Percentiles rank a stretch among this genome's conserved stretches.
Evolutionary conservation across 2,797 vertebrate genomes (phyloP).

Genomic region (Moxostoma hubbsi): DNA sequence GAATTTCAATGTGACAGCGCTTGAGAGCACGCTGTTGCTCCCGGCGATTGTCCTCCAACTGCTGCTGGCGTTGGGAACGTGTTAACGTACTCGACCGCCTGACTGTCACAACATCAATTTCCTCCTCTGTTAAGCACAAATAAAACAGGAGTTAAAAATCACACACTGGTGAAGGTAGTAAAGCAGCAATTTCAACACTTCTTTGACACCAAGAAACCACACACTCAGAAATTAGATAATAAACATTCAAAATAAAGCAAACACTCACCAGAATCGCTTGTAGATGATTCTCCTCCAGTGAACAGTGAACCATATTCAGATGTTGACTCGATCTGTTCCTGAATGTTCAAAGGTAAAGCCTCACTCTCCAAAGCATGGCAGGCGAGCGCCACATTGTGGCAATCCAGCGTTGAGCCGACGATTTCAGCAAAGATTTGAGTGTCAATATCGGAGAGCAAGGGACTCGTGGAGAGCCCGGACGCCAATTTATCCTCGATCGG

Average conservation of each 20-base stretch:
- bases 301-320: constrained; percentile 76
- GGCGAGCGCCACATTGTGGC: constrained; percentile 61
- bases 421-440: constrained; percentile 81
- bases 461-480: constrained; percentile 74
- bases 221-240: not conserved
- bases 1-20: constrained; percentile 76
- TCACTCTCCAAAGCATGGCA: constrained; percentile 59
- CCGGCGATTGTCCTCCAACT: constrained; percentile 48
- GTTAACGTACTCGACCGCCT: constrained; percentile 65
- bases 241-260: too few species aligned
- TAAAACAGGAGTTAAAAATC: not conserved
- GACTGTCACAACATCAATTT: constrained; percentile 81
- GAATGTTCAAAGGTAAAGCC: constrained; percentile 63
- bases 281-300: constrained; percentile 71
- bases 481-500: constrained; percentile 72
- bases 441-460: constrained; percentile 79
- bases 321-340: constrained; percentile 69
- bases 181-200: too few species aligned
- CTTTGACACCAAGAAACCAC: not conserved
- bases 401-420: constrained; percentile 76
- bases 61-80: constrained; percentile 59
- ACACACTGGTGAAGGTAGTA: too few species aligned
- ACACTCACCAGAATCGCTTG: constrained; percentile 81
- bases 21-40: constrained; percentile 66
- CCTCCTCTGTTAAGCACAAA: constrained; percentile 72